Evolutionary conservation across 2,797 vertebrate genomes (phyloP).

Genomic region (Enteromius mattozi): DNA sequence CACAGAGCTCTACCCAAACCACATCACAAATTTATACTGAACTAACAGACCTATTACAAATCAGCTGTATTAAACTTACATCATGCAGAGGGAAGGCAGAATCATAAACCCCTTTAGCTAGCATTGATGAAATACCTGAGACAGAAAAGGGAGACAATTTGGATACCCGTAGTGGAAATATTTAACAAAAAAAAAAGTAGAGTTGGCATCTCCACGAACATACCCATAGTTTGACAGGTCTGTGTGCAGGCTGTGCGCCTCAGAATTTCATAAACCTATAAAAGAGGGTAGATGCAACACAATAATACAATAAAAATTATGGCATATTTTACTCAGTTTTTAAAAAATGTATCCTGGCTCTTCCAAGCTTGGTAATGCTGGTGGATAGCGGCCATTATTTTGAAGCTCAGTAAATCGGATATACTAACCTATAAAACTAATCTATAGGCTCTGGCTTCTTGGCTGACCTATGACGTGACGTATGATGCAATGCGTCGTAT

Average conservation of each 20-base stretch:
- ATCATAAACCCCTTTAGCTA: constrained; percentile 91
- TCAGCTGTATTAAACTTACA: constrained; percentile 74
- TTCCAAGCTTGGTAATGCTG: too few relatives aligned
- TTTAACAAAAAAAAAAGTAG: neutral
- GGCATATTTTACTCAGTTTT: too few relatives aligned
- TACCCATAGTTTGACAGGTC: constrained; percentile 85
- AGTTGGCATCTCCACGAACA: constrained; percentile 29
- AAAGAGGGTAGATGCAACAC: neutral
- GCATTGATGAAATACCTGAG: constrained; percentile 90
- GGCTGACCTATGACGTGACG: too few relatives aligned
- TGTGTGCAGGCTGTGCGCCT: constrained; percentile 81
- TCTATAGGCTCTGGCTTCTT: too few relatives aligned
- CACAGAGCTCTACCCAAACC: constrained; percentile 7
- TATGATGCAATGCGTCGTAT: too few relatives aligned
- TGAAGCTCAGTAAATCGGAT: too few relatives aligned
- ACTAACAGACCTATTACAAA: neutral
- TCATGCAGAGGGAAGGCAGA: constrained; percentile 95
- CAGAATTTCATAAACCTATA: constrained; percentile 85
- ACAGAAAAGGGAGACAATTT: constrained; percentile 26
- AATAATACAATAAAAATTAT: neutral
- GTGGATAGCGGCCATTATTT: too few relatives aligned
- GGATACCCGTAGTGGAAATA: neutral
- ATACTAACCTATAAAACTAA: too few relatives aligned
- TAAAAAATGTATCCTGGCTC: too few relatives aligned
- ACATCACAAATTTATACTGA: neutral